Evolutionary conservation across 2,113 vertebrate species (phyloP).

Genomic region (Rhea americana): DNA sequence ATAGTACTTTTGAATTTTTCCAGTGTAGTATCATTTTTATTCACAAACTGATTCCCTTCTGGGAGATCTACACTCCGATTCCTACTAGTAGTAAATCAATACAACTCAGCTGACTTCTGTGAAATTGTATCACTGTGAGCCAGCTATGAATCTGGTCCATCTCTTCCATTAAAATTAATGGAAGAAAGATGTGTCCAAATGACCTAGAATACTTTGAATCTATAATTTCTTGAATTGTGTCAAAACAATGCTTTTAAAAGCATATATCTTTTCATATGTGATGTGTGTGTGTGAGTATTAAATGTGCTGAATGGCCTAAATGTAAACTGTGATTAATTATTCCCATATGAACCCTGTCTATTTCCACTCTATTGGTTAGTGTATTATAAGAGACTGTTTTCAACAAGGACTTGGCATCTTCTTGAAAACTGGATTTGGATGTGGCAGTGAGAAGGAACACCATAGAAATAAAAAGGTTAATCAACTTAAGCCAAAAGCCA

Average conservation of each 20-base stretch:
- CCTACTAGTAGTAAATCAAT: neutral
- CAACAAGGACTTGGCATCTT: conserved; percentile 11
- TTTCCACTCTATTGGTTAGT: neutral
- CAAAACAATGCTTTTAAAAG: conserved; percentile 46
- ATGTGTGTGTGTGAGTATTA: neutral
- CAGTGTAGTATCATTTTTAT: neutral
- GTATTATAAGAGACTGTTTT: conserved; percentile 7
- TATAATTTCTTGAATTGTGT: conserved; percentile 26
- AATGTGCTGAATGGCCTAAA: conserved; percentile 37
- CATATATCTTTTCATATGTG: neutral
- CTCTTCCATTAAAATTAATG: conserved; percentile 44
- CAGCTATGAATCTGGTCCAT: neutral
- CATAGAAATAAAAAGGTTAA: neutral
- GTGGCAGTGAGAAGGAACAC: neutral
- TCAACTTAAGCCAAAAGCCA: neutral
- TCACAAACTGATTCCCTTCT: neutral
- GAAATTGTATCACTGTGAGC: neutral
- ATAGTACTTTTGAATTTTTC: neutral
- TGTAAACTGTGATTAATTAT: conserved; percentile 44
- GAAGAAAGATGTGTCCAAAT: conserved; percentile 37
- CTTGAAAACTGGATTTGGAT: conserved; percentile 14
- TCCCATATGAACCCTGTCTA: neutral
- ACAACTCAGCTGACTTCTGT: neutral
- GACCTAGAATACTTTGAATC: conserved; percentile 11
- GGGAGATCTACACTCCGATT: neutral